Evolutionary conservation across 2,113 vertebrate species (phyloP).

Genomic region (Perca schrenkii): DNA sequence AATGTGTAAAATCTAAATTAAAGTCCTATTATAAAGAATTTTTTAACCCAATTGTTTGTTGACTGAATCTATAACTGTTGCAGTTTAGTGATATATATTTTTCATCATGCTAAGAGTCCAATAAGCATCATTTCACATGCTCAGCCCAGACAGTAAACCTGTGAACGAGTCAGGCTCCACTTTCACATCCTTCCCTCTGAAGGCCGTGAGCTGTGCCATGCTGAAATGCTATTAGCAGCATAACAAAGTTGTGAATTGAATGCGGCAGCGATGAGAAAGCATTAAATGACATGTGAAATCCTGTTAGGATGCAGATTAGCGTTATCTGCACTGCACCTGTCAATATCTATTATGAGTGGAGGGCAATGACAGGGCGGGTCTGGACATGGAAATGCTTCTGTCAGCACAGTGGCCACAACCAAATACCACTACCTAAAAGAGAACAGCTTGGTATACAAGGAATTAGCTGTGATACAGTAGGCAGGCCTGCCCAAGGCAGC

Average conservation of each 20-base stretch:
- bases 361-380: slow-evolving; percentile 60
- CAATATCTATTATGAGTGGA: slow-evolving; percentile 59
- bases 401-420: slow-evolving; percentile 56
- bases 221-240: slow-evolving; percentile 56
- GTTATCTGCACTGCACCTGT: slow-evolving; percentile 64
- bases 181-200: slow-evolving; percentile 11
- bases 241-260: slow-evolving; percentile 60
- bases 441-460: slow-evolving; percentile 37
- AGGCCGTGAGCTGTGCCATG: slow-evolving; percentile 33
- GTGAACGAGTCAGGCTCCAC: slow-evolving; percentile 8
- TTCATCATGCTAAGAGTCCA: neutral
- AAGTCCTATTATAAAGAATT: neutral
- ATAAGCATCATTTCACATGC: slow-evolving; percentile 30
- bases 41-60: neutral
- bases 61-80: neutral
- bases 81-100: neutral
- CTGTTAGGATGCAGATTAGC: slow-evolving; percentile 68
- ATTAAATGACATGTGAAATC: slow-evolving; percentile 53
- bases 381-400: slow-evolving; percentile 54
- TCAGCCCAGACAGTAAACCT: slow-evolving; percentile 20
- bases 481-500: neutral
- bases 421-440: slow-evolving; percentile 20
- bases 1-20: neutral
- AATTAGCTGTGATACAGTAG: slow-evolving; percentile 16
- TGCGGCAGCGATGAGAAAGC: slow-evolving; percentile 40